A percentile compares a stretch with the other conserved stretches of the same genome.
These are phyloP conservation scores for Coelopa pilipes DNA, from an alignment of 2,888 invertebrate genomes.

Conservation along the genomic window DNA sequence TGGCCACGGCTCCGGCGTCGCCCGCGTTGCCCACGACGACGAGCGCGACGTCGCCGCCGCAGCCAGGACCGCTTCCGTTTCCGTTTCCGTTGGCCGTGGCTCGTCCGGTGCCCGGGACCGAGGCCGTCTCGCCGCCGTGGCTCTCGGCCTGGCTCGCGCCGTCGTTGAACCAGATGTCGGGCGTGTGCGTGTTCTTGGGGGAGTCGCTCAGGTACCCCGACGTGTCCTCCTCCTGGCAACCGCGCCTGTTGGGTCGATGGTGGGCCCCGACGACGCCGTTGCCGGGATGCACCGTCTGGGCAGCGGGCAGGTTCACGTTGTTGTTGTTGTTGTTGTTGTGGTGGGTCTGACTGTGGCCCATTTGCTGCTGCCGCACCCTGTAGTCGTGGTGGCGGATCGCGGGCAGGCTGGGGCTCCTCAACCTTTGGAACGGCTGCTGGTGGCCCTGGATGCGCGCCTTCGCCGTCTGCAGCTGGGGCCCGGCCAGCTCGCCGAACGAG, in stretches of 20 bases:
- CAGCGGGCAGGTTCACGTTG: conserved; percentile 39
- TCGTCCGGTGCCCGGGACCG: not conserved
- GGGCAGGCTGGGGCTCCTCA: conserved; percentile 76
- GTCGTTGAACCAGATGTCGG: conserved; percentile 68
- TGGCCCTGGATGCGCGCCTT: conserved; percentile 57
- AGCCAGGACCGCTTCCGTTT: conserved; percentile 17
- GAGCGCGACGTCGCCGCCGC: conserved; percentile 39
- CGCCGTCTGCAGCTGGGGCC: conserved; percentile 59
- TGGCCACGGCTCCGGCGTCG: conserved; percentile 46
- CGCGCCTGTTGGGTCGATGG: conserved; percentile 51
- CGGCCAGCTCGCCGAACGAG: conserved; percentile 48
- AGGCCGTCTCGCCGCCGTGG: conserved; percentile 39
- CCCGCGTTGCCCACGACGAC: conserved; percentile 38
- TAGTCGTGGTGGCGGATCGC: conserved; percentile 69
- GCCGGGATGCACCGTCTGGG: conserved; percentile 52
- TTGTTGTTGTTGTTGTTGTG: conserved; percentile 17
- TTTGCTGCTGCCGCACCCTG: conserved; percentile 44
- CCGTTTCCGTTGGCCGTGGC: conserved; percentile 32
- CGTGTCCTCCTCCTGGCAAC: conserved; percentile 77
- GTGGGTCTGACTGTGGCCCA: conserved; percentile 41
- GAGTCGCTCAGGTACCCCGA: conserved; percentile 88
- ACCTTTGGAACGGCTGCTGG: conserved; percentile 47
- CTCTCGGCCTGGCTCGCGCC: conserved; percentile 58
- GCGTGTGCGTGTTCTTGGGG: conserved; percentile 69
- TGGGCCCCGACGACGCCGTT: conserved; percentile 48